These are phyloP conservation scores for Fringilla coelebs DNA, from an alignment of 2,797 vertebrate species.

Conservation along the genomic window DNA sequence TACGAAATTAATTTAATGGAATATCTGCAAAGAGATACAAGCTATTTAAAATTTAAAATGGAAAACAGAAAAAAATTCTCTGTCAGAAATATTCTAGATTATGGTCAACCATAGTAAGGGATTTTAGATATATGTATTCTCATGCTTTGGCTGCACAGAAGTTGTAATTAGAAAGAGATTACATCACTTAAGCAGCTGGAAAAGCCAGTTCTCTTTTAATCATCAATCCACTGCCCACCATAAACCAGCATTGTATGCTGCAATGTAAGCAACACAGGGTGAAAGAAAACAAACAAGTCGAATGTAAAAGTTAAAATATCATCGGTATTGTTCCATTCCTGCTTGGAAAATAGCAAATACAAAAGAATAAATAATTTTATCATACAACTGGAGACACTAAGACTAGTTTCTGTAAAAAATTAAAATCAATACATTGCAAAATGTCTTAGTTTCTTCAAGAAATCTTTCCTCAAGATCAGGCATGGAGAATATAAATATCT, in stretches of 20 bases:
- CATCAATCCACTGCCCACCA: neutral
- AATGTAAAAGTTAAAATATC: neutral
- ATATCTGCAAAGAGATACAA: neutral
- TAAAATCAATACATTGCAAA: neutral
- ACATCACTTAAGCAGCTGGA: neutral
- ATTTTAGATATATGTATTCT: neutral
- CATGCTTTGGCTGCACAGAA: neutral
- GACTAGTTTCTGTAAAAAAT: neutral
- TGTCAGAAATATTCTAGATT: neutral
- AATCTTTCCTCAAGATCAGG: neutral
- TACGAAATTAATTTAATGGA: neutral
- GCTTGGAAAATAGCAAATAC: neutral
- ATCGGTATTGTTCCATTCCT: neutral
- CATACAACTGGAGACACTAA: neutral
- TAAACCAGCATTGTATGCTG: neutral
- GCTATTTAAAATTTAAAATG: neutral
- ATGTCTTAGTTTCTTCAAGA: neutral
- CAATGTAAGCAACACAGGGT: neutral
- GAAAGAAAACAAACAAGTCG: neutral
- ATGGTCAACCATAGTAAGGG: neutral
- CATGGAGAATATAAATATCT: neutral
- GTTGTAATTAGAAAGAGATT: neutral
- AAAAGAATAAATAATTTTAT: neutral
- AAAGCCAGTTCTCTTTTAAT: constrained; percentile 16
- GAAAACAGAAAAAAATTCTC: neutral